Evolutionary conservation across 2,888 invertebrate species (phyloP), one percentile per base, ranked within the genome.

Genomic region (Agrilus cyanescens): DNA sequence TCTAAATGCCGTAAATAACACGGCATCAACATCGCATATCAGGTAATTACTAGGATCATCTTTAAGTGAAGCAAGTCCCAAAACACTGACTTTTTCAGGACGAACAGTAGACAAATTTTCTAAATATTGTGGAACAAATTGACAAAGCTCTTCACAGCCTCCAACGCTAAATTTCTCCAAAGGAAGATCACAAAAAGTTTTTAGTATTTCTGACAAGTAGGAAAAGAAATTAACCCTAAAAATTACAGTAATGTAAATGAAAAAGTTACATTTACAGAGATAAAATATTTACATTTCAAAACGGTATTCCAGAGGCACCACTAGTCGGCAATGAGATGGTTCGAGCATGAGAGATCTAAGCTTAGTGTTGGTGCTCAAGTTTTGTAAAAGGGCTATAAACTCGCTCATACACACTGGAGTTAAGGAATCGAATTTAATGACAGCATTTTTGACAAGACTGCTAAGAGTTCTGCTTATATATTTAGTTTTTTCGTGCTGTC

Each of bases 11-110:
- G 69, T 67, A 52, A 85, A 72, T 47, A 74, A 61, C 39, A 67
- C 61, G 40, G 74, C 68, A 55, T 78, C 68, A 46, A 81, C 68
- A 51, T 73, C 68, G 25, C 70, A 61, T 37, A 73, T 65, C 39
- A 74, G 70, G 65, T 82, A 82, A 56, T 74, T 72, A 55, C 76
- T 74, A 44, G 82, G 80, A 68, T 82, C 79, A 60, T 80, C 80
- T 63, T 83, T 84, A 25, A 85, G 75, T 39, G 82, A 80, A 50
- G 82, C 80, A 52, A 85, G 65, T 53, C 82, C 80, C 34, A 85
- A 67, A 48, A 74, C 70, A 45, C 73, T 70, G 38, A 85, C 60
- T 45, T 74, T 72, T 51, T 72, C 69, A 37, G 78, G 68, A 47
- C 66, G 65, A 38, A 63, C 57, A 44, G 61, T 54, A 40, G 65